Conservation (phyloP, 64 coral and sea anemone species). For the Montipora sp. region DNA sequence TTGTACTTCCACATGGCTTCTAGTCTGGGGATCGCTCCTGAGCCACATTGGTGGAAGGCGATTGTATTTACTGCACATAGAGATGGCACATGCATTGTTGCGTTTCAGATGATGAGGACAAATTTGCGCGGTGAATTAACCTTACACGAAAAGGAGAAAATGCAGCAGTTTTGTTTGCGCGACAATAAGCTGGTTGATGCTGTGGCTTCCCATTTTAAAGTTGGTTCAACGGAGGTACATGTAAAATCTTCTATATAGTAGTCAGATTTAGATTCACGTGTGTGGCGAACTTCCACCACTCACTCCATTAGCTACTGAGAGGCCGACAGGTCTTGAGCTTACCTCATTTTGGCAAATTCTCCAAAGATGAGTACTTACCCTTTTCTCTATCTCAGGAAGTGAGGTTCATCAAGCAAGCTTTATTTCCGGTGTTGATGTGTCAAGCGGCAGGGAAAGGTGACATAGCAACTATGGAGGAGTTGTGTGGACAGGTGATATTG, state of each 20-base stretch:
- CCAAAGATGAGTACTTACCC: too few species aligned
- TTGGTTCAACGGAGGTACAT: conserved; percentile 80
- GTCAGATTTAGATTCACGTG: too few species aligned
- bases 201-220: conserved; percentile 79
- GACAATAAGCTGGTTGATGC: conserved; percentile 83
- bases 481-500: conserved; percentile 68
- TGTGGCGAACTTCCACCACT: too few species aligned
- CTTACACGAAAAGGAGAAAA: conserved; percentile 39
- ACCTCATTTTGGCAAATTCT: too few species aligned
- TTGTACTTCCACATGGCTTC: too few species aligned
- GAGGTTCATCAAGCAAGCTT: conserved; percentile 79
- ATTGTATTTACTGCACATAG: too few species aligned
- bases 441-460: conserved; percentile 74
- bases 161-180: conserved; percentile 79
- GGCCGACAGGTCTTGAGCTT: too few species aligned
- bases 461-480: conserved; percentile 70
- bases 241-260: not conserved
- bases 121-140: conserved; percentile 84
- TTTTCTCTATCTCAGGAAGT: conserved; percentile 59
- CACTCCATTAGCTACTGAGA: too few species aligned
- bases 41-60: too few species aligned
- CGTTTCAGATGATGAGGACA: conserved; percentile 73
- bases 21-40: too few species aligned
- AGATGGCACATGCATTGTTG: too few species aligned
- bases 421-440: conserved; percentile 85